A percentile compares a stretch with the other conserved stretches of the same genome.
Evolutionary conservation across 2,797 vertebrate genomes (phyloP).

Genomic region (Intellagama lesueurii): DNA sequence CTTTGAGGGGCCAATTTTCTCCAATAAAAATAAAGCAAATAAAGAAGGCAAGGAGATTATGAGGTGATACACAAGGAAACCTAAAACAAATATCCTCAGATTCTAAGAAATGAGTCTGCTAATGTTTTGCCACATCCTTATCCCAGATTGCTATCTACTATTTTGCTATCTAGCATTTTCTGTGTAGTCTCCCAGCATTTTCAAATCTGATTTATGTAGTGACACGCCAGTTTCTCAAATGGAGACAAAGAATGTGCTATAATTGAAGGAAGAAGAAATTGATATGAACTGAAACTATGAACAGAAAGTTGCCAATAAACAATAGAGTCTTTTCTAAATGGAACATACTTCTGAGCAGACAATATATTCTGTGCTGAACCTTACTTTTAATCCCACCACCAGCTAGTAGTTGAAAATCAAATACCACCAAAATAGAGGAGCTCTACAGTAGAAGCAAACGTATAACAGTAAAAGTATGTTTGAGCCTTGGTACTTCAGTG

Average conservation of each 20-base stretch:
- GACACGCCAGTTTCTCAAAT: neutral
- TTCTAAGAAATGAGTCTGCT: neutral
- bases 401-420: neutral
- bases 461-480: neutral
- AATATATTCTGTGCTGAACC: neutral
- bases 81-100: no score
- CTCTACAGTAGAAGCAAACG: neutral
- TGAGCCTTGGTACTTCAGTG: slow-evolving; percentile 1
- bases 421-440: neutral
- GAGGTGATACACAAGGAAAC: no score
- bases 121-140: neutral
- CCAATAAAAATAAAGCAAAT: no score
- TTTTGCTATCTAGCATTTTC: neutral
- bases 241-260: neutral
- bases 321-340: neutral
- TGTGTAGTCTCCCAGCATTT: neutral
- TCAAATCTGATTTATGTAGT: neutral
- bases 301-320: neutral
- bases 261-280: neutral
- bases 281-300: neutral
- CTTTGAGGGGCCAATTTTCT: no score
- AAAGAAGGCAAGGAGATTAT: no score
- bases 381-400: no score
- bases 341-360: neutral
- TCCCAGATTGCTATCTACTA: no score